A percentile compares a stretch with the other conserved stretches of the same genome.
phyloP scores from a whole-genome alignment of 2,888 invertebrate species.

The Pheosia tremula region DNA sequence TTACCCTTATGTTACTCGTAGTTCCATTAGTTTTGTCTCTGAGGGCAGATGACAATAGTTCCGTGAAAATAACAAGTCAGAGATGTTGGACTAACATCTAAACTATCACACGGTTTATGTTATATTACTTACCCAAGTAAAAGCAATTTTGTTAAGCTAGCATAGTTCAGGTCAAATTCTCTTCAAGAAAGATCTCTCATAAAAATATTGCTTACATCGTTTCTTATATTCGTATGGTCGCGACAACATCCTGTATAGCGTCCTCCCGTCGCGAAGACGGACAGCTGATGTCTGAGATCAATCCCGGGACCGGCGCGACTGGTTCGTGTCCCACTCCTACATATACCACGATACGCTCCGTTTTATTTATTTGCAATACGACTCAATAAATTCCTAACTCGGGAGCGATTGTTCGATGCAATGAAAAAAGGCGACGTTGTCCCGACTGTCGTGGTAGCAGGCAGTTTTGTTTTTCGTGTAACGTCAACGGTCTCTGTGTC shows the following conservation, averaged over 20 bases:
- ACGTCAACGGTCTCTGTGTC: conserved; percentile 7
- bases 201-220: too few relatives aligned
- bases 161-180: too few relatives aligned
- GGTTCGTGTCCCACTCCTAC: conserved; percentile 60
- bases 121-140: too few relatives aligned
- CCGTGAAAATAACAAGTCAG: too few relatives aligned
- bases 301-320: conserved; percentile 63
- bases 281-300: conserved; percentile 80
- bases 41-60: too few relatives aligned
- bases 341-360: conserved; percentile 45
- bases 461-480: conserved; percentile 40
- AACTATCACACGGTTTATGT: too few relatives aligned
- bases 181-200: too few relatives aligned
- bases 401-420: conserved; percentile 68
- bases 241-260: conserved; percentile 47
- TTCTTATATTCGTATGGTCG: too few relatives aligned
- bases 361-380: conserved; percentile 71
- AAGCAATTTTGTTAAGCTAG: too few relatives aligned
- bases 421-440: conserved; percentile 70
- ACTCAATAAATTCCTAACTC: conserved; percentile 79
- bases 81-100: too few relatives aligned
- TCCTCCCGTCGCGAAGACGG: conserved; percentile 55
- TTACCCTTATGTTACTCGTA: too few relatives aligned
- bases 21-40: too few relatives aligned
- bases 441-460: conserved; percentile 43